Conservation (phyloP, 1,140 invertebrate genomes). For the Eriocheir sinensis region DNA sequence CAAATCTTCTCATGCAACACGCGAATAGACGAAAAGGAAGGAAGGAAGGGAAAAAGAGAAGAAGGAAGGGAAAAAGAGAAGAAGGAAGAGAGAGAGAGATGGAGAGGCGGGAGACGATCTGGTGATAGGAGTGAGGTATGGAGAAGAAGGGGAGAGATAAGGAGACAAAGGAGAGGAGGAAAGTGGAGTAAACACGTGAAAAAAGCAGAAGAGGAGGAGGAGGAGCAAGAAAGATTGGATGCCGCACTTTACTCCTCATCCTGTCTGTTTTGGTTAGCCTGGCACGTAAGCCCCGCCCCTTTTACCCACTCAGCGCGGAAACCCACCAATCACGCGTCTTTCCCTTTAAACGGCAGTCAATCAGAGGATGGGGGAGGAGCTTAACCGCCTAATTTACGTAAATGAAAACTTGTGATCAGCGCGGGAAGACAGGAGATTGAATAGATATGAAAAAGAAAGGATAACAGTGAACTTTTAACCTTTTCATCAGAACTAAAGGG, state of each 20-base stretch:
- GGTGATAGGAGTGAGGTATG: background rate
- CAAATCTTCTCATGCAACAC: background rate
- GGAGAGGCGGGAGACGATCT: background rate
- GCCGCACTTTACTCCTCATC: background rate
- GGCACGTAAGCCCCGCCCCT: background rate
- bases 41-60: too few species aligned
- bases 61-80: too few species aligned
- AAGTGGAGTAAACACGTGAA: background rate
- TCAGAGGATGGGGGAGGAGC: too few species aligned
- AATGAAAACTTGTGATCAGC: too few species aligned
- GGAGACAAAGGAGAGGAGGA: constrained; percentile 12
- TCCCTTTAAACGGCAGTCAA: too few species aligned
- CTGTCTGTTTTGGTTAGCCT: too few species aligned
- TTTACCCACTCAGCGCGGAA: background rate
- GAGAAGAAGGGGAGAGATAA: background rate
- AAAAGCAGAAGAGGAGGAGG: background rate
- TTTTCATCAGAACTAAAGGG: too few species aligned
- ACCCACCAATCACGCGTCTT: too few species aligned
- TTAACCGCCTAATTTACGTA: too few species aligned
- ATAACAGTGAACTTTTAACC: too few species aligned
- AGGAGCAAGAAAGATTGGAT: background rate
- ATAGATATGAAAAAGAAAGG: too few species aligned
- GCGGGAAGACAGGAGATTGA: too few species aligned
- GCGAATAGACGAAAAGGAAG: background rate
- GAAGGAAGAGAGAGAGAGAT: background rate